These are phyloP conservation scores for Epizoanthus fatuus DNA, from an alignment of 92 coral and sea anemone species.

Conservation along the genomic window DNA sequence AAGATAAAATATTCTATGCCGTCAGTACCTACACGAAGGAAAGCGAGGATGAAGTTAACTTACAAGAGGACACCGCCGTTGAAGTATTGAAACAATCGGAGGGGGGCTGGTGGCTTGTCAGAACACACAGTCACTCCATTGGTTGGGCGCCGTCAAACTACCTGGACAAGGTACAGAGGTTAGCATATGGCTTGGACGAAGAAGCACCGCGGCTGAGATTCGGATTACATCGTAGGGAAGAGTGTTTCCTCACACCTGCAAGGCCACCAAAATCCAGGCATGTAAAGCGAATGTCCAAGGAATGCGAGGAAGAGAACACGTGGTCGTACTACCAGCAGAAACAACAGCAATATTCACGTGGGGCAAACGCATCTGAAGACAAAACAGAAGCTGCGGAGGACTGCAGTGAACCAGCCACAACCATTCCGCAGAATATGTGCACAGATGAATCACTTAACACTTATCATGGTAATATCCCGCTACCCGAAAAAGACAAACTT, in stretches of 20 bases:
- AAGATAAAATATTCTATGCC: constrained; percentile 53
- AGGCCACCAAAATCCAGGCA: constrained; percentile 39
- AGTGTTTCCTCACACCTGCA: constrained; percentile 8
- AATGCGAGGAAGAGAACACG: constrained; percentile 50
- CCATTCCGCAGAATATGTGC: neutral
- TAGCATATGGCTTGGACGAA: neutral
- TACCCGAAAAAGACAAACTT: neutral
- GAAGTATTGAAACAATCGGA: constrained; percentile 84
- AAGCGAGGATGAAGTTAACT: constrained; percentile 72
- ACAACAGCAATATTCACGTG: constrained; percentile 24
- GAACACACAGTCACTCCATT: constrained; percentile 78
- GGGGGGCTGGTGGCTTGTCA: constrained; percentile 97
- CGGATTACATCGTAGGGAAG: neutral
- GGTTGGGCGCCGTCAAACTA: constrained; percentile 99
- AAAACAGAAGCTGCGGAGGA: neutral
- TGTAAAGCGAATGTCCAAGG: constrained; percentile 54
- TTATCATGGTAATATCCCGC: neutral
- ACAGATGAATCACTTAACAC: neutral
- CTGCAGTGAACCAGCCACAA: neutral
- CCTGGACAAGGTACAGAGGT: constrained; percentile 70
- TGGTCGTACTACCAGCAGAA: constrained; percentile 40
- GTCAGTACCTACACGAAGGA: constrained; percentile 77
- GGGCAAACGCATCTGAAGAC: constrained; percentile 8
- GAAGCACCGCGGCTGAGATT: neutral
- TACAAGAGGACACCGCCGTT: constrained; percentile 81